These are phyloP conservation scores for Onthophagus sagittarius DNA, from an alignment of 2,888 invertebrate species.

Conservation along the genomic window DNA sequence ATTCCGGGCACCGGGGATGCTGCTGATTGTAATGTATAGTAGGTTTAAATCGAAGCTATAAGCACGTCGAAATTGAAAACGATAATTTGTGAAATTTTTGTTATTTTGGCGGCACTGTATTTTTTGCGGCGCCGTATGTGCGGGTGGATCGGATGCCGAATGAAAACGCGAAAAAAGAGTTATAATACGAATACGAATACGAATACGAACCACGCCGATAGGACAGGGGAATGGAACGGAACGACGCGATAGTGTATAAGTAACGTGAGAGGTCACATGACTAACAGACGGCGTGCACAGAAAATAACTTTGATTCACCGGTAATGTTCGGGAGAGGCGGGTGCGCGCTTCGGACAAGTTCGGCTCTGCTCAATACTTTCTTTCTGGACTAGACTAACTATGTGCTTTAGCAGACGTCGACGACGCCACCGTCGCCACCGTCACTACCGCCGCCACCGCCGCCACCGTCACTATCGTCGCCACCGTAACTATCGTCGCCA, in stretches of 20 bases:
- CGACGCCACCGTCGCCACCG: background rate
- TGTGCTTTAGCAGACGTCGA: background rate
- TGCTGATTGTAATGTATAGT: background rate
- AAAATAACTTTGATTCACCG: constrained; percentile 12
- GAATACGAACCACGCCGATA: constrained; percentile 1
- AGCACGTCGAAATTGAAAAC: background rate
- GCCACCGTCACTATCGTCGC: no score
- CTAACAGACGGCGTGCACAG: constrained; percentile 1
- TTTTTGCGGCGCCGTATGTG: background rate
- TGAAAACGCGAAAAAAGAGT: constrained; percentile 5
- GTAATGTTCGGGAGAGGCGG: constrained; percentile 1
- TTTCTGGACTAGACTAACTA: constrained; percentile 1
- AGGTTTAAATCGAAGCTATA: no score
- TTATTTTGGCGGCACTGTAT: background rate
- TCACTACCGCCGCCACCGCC: background rate
- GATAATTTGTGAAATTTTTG: background rate
- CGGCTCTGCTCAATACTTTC: constrained; percentile 13
- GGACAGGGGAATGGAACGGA: background rate
- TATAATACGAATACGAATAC: no score
- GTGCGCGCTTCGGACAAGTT: background rate
- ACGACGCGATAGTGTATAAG: background rate
- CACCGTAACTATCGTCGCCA: no score
- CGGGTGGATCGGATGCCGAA: background rate
- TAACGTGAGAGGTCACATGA: constrained; percentile 8
- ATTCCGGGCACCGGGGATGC: background rate